Evolutionary conservation across 1,140 invertebrate species (phyloP), one percentile per base, ranked within the genome.

Genomic region (Antheraea mylitta): DNA sequence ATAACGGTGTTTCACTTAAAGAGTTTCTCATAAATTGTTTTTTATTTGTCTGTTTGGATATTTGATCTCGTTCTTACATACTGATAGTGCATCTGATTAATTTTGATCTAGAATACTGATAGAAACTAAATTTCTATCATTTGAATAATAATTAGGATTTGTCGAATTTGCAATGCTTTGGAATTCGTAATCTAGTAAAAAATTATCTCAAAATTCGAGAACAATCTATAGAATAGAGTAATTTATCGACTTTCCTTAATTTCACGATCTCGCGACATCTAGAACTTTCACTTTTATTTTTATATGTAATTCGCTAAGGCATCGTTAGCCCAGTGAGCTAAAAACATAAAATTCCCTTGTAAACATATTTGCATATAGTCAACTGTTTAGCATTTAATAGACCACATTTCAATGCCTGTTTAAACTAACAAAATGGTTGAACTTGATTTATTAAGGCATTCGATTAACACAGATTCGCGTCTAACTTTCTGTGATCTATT

Each of bases 251-350:
- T 30, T 30, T 30, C 22, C 22, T 30, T 53, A 13, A n/a, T 53
- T 53, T 53, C 45, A 6, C 16, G 5, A 6, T 53, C 61, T 63
- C 61, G 22, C 37, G 61, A 37, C 61, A 53, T 63, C 61, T 37
- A 63, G 9, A 63, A 63, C 64, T 69, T 69, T 72, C 64, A 72
- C 67, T 69, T 72, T 66, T 72, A 62, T 45, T 68, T 58, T 67
- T 30, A 60, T 45, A 53, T 53, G 16, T 53, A 53, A 45, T 64
- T 16, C 42, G 37, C 37, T 64, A 45, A 64, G 30, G 16, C 18
- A 64, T 53, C 45, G 42, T 64, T 42, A 64, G 42, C 38, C 37
- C 11, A 42, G 18, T 64, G 42, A 48, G 37, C 42, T 42, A 64
- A 48, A 64, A 64, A 64, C 37, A 45, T 64, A 19, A 38, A 18